phyloP scores from a whole-genome alignment of 2,888 invertebrate genomes.

The Agriotes lineatus region DNA sequence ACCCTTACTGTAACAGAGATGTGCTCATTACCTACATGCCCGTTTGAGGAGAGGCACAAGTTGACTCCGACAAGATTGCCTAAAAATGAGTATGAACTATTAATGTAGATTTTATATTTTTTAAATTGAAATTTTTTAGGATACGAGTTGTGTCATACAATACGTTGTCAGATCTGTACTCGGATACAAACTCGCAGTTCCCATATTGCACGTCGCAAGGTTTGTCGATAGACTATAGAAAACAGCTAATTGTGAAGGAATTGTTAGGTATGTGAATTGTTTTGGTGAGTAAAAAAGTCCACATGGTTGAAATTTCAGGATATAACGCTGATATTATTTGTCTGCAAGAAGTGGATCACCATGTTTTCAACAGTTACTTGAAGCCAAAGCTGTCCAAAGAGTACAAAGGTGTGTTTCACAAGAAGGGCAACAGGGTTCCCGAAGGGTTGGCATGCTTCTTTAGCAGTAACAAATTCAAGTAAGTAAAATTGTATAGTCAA shows the following conservation, averaged over 20 bases:
- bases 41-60: conserved; percentile 80
- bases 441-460: conserved; percentile 90
- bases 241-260: conserved; percentile 85
- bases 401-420: conserved; percentile 74
- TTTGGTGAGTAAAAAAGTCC: not conserved
- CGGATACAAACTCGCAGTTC: conserved; percentile 74
- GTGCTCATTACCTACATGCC: conserved; percentile 72
- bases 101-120: too few relatives aligned
- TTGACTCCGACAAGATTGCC: conserved; percentile 68
- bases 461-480: conserved; percentile 77
- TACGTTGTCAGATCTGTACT: conserved; percentile 87
- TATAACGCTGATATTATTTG: conserved; percentile 93
- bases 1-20: conserved; percentile 67
- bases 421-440: conserved; percentile 79
- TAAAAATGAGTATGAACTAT: not conserved
- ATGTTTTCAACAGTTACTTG: conserved; percentile 79
- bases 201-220: conserved; percentile 86
- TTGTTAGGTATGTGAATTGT: conserved; percentile 43
- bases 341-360: conserved; percentile 92
- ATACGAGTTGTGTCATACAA: conserved; percentile 88
- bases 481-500: too few relatives aligned
- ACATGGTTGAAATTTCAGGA: conserved; percentile 64
- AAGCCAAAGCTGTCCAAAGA: conserved; percentile 70
- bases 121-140: conserved; percentile 60
- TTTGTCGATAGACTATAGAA: conserved; percentile 85